Conservation (phyloP, 1,140 invertebrate genomes). For the Kradibia gibbosae region DNA sequence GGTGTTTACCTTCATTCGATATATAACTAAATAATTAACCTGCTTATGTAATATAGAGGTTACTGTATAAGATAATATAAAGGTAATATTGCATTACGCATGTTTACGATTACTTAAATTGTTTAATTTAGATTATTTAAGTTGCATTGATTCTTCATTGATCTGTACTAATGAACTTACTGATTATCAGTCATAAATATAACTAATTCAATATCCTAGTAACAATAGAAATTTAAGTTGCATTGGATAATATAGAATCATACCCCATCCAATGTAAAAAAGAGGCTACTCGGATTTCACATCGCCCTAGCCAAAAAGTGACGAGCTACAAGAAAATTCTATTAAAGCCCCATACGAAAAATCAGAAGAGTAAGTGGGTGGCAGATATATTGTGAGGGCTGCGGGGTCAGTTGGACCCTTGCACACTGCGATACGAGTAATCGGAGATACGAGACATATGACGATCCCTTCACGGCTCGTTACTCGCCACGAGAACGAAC, state of each 20-base stretch:
- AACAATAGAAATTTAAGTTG: not conserved
- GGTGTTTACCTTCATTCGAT: too few species aligned
- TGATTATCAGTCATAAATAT: not conserved
- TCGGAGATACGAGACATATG: constrained; percentile 60
- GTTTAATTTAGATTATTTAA: too few species aligned
- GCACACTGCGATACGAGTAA: constrained; percentile 21
- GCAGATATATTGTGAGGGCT: too few species aligned
- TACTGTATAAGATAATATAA: too few species aligned
- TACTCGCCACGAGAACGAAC: constrained; percentile 43
- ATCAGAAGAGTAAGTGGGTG: not conserved
- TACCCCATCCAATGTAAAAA: not conserved
- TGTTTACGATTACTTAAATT: too few species aligned
- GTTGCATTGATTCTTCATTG: too few species aligned
- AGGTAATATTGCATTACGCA: too few species aligned
- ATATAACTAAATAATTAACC: too few species aligned
- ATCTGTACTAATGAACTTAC: not conserved
- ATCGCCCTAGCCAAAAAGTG: constrained; percentile 19
- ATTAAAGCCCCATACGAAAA: constrained; percentile 26
- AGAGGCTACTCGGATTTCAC: constrained; percentile 20
- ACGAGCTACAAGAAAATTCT: constrained; percentile 44
- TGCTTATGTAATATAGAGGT: too few species aligned
- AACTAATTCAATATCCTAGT: not conserved
- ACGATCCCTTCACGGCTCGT: constrained; percentile 65
- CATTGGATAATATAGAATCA: too few species aligned
- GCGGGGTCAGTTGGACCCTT: not conserved